These are phyloP conservation scores for Pachymerium ferrugineum DNA, from an alignment of 2,888 invertebrate genomes.

Conservation along the genomic window DNA sequence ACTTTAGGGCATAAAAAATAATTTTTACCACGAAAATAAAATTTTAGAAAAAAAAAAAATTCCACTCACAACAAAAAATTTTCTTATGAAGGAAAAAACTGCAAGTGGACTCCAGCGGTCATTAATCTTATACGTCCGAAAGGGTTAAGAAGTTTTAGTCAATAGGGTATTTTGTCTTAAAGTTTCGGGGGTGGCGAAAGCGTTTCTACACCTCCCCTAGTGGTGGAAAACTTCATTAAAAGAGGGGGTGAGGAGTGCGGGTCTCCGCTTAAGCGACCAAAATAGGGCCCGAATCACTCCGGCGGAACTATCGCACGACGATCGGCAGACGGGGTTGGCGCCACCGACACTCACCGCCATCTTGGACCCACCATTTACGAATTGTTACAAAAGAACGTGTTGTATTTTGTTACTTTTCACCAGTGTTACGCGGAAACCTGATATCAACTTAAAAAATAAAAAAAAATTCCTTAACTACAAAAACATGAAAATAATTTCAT, in stretches of 20 bases:
- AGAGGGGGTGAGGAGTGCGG: not conserved
- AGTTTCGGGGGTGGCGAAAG: not conserved
- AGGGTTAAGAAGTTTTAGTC: not conserved
- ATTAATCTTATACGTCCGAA: not conserved
- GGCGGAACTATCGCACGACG: slow-evolving; percentile 8
- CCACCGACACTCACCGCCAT: not conserved
- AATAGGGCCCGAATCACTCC: not conserved
- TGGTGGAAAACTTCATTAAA: slow-evolving; percentile 1
- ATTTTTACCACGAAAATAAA: too few species aligned
- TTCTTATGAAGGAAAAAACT: not conserved
- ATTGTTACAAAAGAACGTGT: not conserved
- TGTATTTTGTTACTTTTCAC: not conserved
- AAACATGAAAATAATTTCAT: not conserved
- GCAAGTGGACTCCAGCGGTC: not conserved
- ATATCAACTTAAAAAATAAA: not conserved
- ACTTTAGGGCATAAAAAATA: too few species aligned
- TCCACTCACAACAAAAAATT: not conserved
- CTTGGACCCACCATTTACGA: not conserved
- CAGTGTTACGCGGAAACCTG: not conserved
- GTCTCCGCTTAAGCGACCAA: slow-evolving; percentile 8
- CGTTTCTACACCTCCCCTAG: not conserved
- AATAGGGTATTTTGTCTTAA: not conserved
- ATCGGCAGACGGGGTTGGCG: slow-evolving; percentile 9
- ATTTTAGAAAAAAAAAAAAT: too few species aligned
- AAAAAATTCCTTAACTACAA: not conserved